phyloP scores from a whole-genome alignment of 1,140 invertebrate species.

The Euura lappo region DNA sequence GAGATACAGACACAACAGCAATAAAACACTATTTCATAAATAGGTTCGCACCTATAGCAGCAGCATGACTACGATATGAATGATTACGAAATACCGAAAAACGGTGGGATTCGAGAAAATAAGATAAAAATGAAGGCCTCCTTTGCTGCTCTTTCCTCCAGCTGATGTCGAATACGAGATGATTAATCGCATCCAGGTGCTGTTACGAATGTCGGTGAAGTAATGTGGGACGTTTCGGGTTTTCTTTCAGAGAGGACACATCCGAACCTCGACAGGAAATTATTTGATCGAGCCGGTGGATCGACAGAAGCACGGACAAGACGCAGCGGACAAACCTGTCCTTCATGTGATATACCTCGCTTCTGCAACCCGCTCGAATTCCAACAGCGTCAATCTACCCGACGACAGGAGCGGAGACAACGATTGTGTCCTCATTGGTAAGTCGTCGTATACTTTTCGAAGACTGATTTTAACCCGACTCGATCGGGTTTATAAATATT shows the following conservation, averaged over 20 bases:
- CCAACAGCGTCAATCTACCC: slow-evolving; percentile 22
- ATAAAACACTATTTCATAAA: slow-evolving; percentile 9
- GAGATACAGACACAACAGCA: neutral
- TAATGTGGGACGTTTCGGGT: neutral
- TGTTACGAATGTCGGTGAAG: neutral
- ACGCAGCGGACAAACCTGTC: slow-evolving; percentile 40
- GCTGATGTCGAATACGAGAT: too few species aligned
- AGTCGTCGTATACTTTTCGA: slow-evolving; percentile 20
- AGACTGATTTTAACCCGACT: neutral
- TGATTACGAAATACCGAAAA: too few species aligned
- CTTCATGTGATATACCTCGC: slow-evolving; percentile 49
- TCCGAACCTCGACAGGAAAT: slow-evolving; percentile 65
- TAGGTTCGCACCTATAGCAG: neutral
- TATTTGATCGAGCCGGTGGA: slow-evolving; percentile 70
- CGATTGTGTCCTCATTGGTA: slow-evolving; percentile 52
- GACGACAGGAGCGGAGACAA: slow-evolving; percentile 31
- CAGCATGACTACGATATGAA: too few species aligned
- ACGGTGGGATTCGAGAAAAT: too few species aligned
- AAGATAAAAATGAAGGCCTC: too few species aligned
- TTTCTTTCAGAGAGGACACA: slow-evolving; percentile 67
- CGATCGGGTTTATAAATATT: slow-evolving; percentile 9
- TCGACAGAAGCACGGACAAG: slow-evolving; percentile 51
- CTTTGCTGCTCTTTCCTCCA: too few species aligned
- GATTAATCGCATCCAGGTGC: too few species aligned
- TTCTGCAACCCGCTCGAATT: slow-evolving; percentile 22